Percentiles rank a stretch among this genome's conserved stretches.
Evolutionary conservation across 2,888 invertebrate genomes (phyloP).

Genomic region (Nymphalis polychloros): DNA sequence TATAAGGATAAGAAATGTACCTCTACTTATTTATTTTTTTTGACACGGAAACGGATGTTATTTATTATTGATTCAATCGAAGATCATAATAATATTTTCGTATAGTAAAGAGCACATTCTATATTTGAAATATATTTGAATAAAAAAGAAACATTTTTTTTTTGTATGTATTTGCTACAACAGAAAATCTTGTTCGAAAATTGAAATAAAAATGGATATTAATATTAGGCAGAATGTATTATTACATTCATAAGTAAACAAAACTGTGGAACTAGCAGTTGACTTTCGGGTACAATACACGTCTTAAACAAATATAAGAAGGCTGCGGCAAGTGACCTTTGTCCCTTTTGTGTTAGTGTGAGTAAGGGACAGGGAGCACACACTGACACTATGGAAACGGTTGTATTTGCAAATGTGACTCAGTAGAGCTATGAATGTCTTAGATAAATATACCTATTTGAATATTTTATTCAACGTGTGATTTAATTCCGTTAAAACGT

Average conservation of each 20-base stretch:
- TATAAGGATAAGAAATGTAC: too few relatives aligned
- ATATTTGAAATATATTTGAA: too few relatives aligned
- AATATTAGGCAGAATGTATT: constrained; percentile 6
- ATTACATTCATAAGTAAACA: constrained; percentile 31
- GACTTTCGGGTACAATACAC: constrained; percentile 69
- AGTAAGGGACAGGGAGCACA: constrained; percentile 69
- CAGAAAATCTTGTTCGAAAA: background rate
- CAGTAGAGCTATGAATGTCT: constrained; percentile 46
- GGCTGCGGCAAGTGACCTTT: constrained; percentile 77
- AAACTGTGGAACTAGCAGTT: constrained; percentile 27
- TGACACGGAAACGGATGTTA: too few relatives aligned
- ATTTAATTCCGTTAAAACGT: background rate
- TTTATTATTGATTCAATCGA: too few relatives aligned
- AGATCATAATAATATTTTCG: too few relatives aligned
- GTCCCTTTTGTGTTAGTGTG: constrained; percentile 69
- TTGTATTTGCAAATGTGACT: constrained; percentile 79
- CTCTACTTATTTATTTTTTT: too few relatives aligned
- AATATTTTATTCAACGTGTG: background rate
- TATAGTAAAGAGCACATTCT: too few relatives aligned
- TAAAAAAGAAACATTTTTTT: too few relatives aligned
- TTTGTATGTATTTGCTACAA: background rate
- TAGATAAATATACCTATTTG: constrained; percentile 32
- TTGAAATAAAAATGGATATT: background rate
- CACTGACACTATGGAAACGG: constrained; percentile 59
- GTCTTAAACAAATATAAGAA: constrained; percentile 82